Conservation (phyloP, 2,888 invertebrate species). For the Thumatha senex region DNA sequence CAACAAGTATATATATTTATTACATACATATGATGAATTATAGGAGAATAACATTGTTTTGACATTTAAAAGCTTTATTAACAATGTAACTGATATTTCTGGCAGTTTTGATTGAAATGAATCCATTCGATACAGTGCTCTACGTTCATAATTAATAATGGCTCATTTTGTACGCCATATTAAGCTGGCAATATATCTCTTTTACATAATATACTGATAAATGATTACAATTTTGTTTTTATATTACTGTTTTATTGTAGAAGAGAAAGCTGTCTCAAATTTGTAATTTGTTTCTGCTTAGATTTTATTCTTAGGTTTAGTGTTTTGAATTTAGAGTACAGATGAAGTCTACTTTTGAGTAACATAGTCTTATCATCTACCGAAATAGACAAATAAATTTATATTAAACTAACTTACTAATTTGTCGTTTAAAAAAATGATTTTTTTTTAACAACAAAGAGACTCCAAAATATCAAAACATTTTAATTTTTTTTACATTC, state of each 20-base stretch:
- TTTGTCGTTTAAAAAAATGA: too few relatives aligned
- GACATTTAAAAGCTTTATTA: too few relatives aligned
- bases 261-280: background rate
- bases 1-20: too few relatives aligned
- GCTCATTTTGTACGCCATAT: slow-evolving; percentile 8
- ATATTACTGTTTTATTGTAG: slow-evolving; percentile 8
- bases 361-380: too few relatives aligned
- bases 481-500: background rate
- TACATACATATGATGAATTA: too few relatives aligned
- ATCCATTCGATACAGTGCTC: slow-evolving; percentile 6
- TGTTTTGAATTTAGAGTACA: too few relatives aligned
- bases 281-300: background rate
- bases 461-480: background rate
- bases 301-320: too few relatives aligned
- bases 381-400: too few relatives aligned
- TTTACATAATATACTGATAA: slow-evolving; percentile 47
- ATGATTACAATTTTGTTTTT: slow-evolving; percentile 17
- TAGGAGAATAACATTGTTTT: too few relatives aligned
- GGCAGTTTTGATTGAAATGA: background rate
- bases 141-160: slow-evolving; percentile 16
- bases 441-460: background rate
- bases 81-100: background rate
- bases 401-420: too few relatives aligned
- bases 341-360: too few relatives aligned
- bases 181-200: slow-evolving; percentile 16